These are phyloP conservation scores for Tachina grossa DNA, from an alignment of 2,888 invertebrate genomes.

Conservation along the genomic window DNA sequence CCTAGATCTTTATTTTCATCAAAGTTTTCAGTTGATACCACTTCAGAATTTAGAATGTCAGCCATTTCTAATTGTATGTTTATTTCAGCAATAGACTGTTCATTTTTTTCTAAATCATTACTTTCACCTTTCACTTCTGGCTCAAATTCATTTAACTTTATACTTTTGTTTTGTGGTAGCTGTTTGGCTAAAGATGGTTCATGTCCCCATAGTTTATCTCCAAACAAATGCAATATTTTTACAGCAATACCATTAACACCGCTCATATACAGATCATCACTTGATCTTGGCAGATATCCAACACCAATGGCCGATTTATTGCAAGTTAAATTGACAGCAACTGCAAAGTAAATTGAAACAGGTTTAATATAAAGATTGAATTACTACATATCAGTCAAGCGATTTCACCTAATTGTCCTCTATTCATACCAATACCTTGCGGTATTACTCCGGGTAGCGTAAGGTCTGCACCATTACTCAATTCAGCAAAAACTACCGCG, in stretches of 20 bases:
- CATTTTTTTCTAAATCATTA: background rate
- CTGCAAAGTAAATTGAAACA: slow-evolving; percentile 73
- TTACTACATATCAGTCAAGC: slow-evolving; percentile 38
- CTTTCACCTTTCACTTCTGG: background rate
- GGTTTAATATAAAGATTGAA: background rate
- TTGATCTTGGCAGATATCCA: slow-evolving; percentile 89
- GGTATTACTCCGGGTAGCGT: slow-evolving; percentile 87
- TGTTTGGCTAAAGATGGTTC: slow-evolving; percentile 85
- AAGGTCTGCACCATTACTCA: slow-evolving; percentile 87
- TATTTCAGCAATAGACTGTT: slow-evolving; percentile 21
- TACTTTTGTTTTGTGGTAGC: slow-evolving; percentile 85
- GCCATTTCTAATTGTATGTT: too few relatives aligned
- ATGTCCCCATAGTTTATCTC: slow-evolving; percentile 85
- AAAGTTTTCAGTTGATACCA: too few relatives aligned
- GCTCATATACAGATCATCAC: slow-evolving; percentile 89
- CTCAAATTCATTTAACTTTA: slow-evolving; percentile 71
- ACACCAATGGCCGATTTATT: slow-evolving; percentile 91
- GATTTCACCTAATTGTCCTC: slow-evolving; percentile 83
- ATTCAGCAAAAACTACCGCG: slow-evolving; percentile 85
- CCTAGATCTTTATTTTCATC: too few relatives aligned
- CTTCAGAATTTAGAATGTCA: too few relatives aligned
- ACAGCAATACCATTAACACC: slow-evolving; percentile 88
- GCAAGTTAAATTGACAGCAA: slow-evolving; percentile 88
- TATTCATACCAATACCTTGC: slow-evolving; percentile 81
- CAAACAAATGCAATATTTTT: slow-evolving; percentile 80